Evolutionary conservation across 2,888 invertebrate species (phyloP), one percentile per base, ranked within the genome.

Genomic region (Apeira syringaria): DNA sequence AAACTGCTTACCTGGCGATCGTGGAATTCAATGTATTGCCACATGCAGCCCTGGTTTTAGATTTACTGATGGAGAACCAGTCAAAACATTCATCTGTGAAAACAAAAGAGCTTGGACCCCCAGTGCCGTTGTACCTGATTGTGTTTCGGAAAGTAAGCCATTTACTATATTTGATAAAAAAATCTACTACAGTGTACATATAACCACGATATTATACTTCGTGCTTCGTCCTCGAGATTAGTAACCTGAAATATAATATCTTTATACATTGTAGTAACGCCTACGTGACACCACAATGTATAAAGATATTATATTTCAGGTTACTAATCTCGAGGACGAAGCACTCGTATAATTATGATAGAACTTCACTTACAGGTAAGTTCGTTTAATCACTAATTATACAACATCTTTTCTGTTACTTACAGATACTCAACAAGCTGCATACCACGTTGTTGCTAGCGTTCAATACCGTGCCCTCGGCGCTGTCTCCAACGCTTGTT

Each of bases 371-470:
- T n/a, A n/a, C n/a, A n/a, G n/a, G n/a, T n/a, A n/a, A n/a, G n/a
- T n/a, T n/a, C n/a, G n/a, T n/a, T n/a, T n/a, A n/a, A n/a, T n/a
- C n/a, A n/a, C n/a, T n/a, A n/a, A n/a, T n/a, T n/a, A n/a, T n/a
- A n/a, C n/a, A n/a, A n/a, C 15, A 15, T 15, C 15, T 3, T 15
- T 15, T 15, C 3, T 15, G 4, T 15, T 50, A 36, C 20, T 81
- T 82, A 43, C 73, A 94, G 95, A 97, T 78, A 98, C 97, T 8
- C 96, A 97, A 74, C 97, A 97, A 91, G 98, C 98, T n/a, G 95
- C 96, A 50, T 98, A 98, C 63, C 97, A 98, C 63, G 96, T 98
- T 0, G 94, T 96, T 0, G 95, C 97, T 0, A 93, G 95, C 12
- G 94, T 98, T 0, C 95, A 94, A 27, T 98, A 98, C 72, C 92